Percentiles rank a stretch among this genome's conserved stretches.
Conservation (phyloP, 2,888 invertebrate genomes). For the Andrena flavipes region DNA sequence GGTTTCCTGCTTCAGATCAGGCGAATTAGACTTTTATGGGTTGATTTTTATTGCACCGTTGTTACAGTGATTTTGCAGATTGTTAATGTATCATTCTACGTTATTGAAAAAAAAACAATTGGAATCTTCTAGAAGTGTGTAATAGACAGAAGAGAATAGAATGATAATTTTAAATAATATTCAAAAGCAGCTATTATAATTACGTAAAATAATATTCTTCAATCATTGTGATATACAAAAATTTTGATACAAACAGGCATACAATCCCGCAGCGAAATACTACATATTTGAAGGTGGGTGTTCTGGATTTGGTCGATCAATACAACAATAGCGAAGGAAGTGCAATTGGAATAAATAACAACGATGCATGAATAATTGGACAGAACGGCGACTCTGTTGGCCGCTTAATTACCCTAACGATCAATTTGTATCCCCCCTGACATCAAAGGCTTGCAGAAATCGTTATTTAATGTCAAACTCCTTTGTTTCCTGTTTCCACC, state of each 20-base stretch:
- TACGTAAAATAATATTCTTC: no score
- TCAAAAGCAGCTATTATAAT: no score
- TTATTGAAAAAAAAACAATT: not conserved
- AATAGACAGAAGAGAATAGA: no score
- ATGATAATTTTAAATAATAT: no score
- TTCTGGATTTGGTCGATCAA: not conserved
- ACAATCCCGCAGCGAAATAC: not conserved
- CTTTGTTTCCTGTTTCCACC: not conserved
- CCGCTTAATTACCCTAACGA: slow-evolving; percentile 11
- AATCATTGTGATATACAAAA: no score
- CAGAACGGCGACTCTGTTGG: not conserved
- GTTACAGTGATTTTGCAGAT: not conserved
- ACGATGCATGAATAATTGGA: slow-evolving; percentile 21
- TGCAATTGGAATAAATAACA: slow-evolving; percentile 1
- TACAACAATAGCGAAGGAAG: not conserved
- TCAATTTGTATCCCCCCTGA: not conserved
- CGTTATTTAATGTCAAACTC: not conserved
- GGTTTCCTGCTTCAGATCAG: not conserved
- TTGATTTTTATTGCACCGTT: not conserved
- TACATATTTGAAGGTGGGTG: not conserved
- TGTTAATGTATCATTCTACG: not conserved
- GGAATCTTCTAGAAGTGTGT: no score
- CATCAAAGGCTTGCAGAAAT: not conserved
- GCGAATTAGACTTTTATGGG: not conserved
- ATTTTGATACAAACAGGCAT: not conserved